These are phyloP conservation scores for Ectropis grisescens DNA, from an alignment of 1,140 invertebrate species.

Conservation along the genomic window DNA sequence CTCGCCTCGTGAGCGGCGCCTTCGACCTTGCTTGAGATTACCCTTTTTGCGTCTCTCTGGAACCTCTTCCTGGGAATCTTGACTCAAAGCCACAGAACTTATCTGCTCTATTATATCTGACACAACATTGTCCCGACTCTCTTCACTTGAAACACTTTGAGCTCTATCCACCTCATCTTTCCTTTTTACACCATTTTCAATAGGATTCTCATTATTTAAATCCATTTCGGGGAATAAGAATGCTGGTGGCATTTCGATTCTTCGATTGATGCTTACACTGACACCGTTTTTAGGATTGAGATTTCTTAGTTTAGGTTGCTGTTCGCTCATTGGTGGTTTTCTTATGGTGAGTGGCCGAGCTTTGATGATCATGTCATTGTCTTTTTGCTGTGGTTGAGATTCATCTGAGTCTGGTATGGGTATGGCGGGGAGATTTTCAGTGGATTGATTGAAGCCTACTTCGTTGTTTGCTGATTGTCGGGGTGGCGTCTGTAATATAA, in stretches of 20 bases:
- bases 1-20: slow-evolving; percentile 81
- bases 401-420: slow-evolving; percentile 35
- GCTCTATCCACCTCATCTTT: slow-evolving; percentile 57
- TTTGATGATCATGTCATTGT: slow-evolving; percentile 79
- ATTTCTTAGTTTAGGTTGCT: slow-evolving; percentile 80
- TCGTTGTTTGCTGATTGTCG: slow-evolving; percentile 51
- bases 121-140: slow-evolving; percentile 66
- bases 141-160: slow-evolving; percentile 39
- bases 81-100: slow-evolving; percentile 66
- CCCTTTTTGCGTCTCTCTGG: slow-evolving; percentile 78
- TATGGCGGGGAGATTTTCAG: slow-evolving; percentile 33
- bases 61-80: slow-evolving; percentile 71
- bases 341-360: slow-evolving; percentile 83
- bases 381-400: slow-evolving; percentile 35
- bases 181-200: slow-evolving; percentile 44
- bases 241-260: slow-evolving; percentile 86
- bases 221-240: slow-evolving; percentile 85
- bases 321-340: slow-evolving; percentile 81
- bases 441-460: slow-evolving; percentile 25
- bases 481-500: slow-evolving; percentile 53
- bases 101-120: slow-evolving; percentile 64
- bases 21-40: slow-evolving; percentile 81
- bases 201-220: slow-evolving; percentile 30
- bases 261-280: slow-evolving; percentile 78
- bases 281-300: slow-evolving; percentile 68